Base-by-base conservation (phyloP, 2,797 vertebrate species). In the Remorina albescens region DNA sequence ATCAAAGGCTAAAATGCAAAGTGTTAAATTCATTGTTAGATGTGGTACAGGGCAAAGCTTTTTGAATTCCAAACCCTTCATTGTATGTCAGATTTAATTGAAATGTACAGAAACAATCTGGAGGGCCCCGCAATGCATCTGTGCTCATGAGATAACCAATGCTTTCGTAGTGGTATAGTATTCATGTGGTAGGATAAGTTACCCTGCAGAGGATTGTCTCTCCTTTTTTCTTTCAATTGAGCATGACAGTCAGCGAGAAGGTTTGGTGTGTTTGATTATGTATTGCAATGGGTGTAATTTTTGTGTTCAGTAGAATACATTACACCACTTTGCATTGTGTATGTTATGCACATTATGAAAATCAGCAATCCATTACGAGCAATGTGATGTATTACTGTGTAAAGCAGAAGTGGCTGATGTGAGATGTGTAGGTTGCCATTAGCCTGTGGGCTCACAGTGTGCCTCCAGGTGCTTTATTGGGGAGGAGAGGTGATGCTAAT, bases 401-500 rank as follows among this genome's bases (percentile, higher is more conserved):
- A 78, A 81, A 78, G 74, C 76, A 85, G 70, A 84, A 86, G 89
- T 85, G 86, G 84, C 73, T 83, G 81, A 79, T 88, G 82, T 58
- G 82, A 80, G 81, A 74, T 59, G 81, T 87, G 88, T 78, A 86
- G 87, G 86, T 76, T 70, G 78, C 81, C 70, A 79, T 89, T 82
- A 80, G 86, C 81, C 82, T 57, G 73, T 67, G 71, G 83, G 80
- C 81, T 83, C 60, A 32, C 49, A 16, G 49, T 30, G 53, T 23
- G 69, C 77, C 83, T 80, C 77, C 87, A 86, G 85, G 81, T 89
- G 84, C 86, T 91, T 86, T 83, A 90, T 82, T 84, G 78, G 83
- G 82, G 78, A 86, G 81, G 80, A 88, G 85, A 89, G 88, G 82
- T 85, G 89, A 86, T 81, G 78, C 83, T 89, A 91, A 92, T 88